A percentile compares a stretch with the other conserved stretches of the same genome.
phyloP scores from a whole-genome alignment of 2,888 invertebrate species.

The Thecocarcelia acutangulata region DNA sequence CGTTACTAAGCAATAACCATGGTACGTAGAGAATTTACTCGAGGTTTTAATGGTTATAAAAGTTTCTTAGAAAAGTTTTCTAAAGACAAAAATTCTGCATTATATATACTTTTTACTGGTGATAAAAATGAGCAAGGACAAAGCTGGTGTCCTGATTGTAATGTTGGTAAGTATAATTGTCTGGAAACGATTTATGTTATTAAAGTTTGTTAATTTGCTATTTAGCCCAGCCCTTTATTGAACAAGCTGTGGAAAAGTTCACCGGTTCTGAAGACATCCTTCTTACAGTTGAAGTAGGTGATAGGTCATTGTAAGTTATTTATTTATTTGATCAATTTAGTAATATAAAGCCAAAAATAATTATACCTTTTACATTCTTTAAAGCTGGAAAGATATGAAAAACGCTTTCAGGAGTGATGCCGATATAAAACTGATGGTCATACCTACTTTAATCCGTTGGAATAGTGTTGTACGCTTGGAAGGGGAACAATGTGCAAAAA shows the following conservation, averaged over 20 bases:
- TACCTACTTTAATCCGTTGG: slow-evolving; percentile 90
- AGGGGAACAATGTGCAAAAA: slow-evolving; percentile 87
- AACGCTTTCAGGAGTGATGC: slow-evolving; percentile 89
- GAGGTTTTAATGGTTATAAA: slow-evolving; percentile 83
- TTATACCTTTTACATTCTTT: slow-evolving; percentile 48
- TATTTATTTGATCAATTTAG: slow-evolving; percentile 77
- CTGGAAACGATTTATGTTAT: background rate
- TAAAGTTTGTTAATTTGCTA: background rate
- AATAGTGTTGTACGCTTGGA: slow-evolving; percentile 85
- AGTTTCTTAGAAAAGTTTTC: slow-evolving; percentile 64
- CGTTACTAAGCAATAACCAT: slow-evolving; percentile 74
- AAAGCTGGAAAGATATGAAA: slow-evolving; percentile 88
- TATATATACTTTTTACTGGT: slow-evolving; percentile 83
- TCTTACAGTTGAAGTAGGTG: slow-evolving; percentile 88
- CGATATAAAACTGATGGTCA: slow-evolving; percentile 85
- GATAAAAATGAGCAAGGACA: slow-evolving; percentile 83
- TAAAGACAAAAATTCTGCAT: slow-evolving; percentile 60
- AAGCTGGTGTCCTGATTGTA: slow-evolving; percentile 95
- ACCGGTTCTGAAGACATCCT: slow-evolving; percentile 84
- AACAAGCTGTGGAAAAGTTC: slow-evolving; percentile 82
- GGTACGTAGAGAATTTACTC: slow-evolving; percentile 75
- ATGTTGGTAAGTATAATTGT: slow-evolving; percentile 84
- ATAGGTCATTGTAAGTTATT: slow-evolving; percentile 80
- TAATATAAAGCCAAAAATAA: background rate
- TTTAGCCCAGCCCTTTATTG: slow-evolving; percentile 88